These are phyloP conservation scores for Strix uralensis DNA, from an alignment of 2,113 vertebrate species.

Conservation along the genomic window DNA sequence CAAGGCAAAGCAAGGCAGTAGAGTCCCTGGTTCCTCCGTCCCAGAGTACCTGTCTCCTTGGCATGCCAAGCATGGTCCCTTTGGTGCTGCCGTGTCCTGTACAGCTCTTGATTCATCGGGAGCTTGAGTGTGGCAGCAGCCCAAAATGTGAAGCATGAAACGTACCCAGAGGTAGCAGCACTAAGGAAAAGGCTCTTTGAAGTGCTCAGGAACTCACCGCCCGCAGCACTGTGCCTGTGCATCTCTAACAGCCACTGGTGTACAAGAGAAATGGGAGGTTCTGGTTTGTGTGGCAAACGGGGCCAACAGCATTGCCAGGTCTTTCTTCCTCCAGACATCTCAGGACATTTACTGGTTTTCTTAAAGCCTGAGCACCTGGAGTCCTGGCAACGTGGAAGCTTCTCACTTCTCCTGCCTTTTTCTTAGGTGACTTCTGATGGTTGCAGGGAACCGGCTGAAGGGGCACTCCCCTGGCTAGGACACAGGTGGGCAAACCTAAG, in stretches of 20 bases:
- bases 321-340: neutral
- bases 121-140: neutral
- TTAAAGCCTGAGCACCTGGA: neutral
- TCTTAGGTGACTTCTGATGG: neutral
- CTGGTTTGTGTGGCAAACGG: neutral
- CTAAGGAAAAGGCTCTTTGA: neutral
- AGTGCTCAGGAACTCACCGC: neutral
- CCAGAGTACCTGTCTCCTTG: neutral
- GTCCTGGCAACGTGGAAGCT: neutral
- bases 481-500: neutral
- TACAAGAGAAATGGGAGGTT: neutral
- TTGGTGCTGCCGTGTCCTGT: neutral
- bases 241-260: neutral
- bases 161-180: neutral
- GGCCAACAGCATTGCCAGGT: neutral
- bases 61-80: neutral
- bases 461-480: fast-evolving
- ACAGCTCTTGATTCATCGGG: neutral
- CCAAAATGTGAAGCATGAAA: neutral
- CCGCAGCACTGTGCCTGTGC: fast-evolving
- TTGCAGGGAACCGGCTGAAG: neutral
- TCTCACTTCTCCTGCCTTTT: neutral
- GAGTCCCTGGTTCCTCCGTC: neutral
- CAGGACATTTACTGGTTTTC: neutral
- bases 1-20: neutral